These are phyloP conservation scores for Sapajus apella DNA, from an alignment of 2,113 vertebrate species.

Conservation along the genomic window DNA sequence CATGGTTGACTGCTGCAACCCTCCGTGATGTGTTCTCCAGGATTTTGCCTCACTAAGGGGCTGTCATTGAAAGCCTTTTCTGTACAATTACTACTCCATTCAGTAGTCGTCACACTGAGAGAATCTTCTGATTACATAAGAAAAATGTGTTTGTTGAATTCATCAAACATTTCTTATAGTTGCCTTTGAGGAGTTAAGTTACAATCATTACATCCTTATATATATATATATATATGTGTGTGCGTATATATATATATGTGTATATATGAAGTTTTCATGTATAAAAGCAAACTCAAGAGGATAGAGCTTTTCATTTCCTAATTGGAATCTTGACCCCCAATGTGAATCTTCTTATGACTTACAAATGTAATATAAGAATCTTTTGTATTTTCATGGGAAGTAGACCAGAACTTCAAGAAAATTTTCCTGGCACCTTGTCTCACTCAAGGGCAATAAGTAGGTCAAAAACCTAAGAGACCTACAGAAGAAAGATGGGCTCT, in stretches of 20 bases:
- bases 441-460: background rate
- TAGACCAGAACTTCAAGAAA: conserved; percentile 14
- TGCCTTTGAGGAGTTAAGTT: conserved; percentile 17
- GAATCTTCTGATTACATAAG: background rate
- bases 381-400: conserved; percentile 26
- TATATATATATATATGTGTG: background rate
- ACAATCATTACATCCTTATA: background rate
- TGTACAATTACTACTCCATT: background rate
- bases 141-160: background rate
- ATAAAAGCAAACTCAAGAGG: conserved; percentile 4
- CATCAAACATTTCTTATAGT: background rate
- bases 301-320: background rate
- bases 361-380: conserved; percentile 3
- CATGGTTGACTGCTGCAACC: background rate
- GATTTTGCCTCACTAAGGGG: background rate
- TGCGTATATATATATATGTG: background rate
- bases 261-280: background rate
- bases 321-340: background rate
- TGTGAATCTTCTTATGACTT: background rate
- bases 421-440: background rate
- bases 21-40: background rate
- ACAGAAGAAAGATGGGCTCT: background rate
- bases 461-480: background rate
- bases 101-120: background rate
- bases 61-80: background rate